Percentiles rank a stretch among this genome's conserved stretches.
phyloP scores from a whole-genome alignment of 2,797 vertebrate species.

The Tympanoctomys barrerae region DNA sequence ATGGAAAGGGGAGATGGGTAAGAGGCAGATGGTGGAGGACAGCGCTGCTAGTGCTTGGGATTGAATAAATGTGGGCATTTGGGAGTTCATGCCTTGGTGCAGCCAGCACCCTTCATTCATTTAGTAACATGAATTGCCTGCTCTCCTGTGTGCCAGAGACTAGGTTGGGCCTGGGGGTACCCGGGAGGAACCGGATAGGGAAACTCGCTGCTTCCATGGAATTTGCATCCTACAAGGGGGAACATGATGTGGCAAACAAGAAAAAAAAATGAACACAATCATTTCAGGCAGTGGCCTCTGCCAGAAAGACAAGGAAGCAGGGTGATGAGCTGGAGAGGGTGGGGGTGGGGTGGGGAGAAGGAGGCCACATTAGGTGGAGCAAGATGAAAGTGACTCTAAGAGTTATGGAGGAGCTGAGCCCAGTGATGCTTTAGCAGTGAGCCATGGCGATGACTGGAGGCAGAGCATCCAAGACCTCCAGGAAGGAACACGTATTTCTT shows the following conservation, averaged over 20 bases:
- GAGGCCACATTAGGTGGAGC: background rate
- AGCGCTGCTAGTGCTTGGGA: background rate
- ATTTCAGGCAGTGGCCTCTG: background rate
- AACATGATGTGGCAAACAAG: background rate
- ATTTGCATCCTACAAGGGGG: background rate
- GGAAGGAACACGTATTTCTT: background rate
- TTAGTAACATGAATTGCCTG: background rate
- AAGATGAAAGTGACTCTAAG: background rate
- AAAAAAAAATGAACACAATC: background rate
- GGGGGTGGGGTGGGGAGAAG: background rate
- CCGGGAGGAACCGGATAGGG: background rate
- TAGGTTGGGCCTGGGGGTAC: background rate
- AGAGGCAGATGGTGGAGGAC: rapidly evolving
- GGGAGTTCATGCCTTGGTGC: background rate
- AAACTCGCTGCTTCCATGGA: background rate
- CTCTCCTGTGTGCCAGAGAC: background rate
- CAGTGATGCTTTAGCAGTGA: background rate
- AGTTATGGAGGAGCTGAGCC: background rate
- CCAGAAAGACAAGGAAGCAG: background rate
- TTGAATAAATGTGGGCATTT: background rate
- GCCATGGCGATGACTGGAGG: background rate
- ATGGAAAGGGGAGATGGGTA: background rate
- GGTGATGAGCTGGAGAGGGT: background rate
- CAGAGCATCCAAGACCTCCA: background rate
- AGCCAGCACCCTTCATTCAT: background rate